Evolutionary conservation across 2,888 invertebrate genomes (phyloP), one percentile per base, ranked within the genome.

Genomic region (Spodoptera littoralis): DNA sequence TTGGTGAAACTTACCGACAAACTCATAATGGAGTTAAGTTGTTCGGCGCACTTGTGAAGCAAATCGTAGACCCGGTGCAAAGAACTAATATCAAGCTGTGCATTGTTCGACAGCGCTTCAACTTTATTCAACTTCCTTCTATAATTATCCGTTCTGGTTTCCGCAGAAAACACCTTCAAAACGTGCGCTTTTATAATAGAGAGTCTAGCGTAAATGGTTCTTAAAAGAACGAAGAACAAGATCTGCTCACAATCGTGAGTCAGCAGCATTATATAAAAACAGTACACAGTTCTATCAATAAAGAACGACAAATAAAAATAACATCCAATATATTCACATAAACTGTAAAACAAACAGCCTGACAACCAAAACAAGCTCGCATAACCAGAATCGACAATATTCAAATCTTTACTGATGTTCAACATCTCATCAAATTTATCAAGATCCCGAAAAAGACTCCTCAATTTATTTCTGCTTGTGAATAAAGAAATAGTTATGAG

Each of bases 1-100:
- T 53, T 59, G 60, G 49, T 60, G 64, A 63, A 72, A 77, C 83
- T 79, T 84, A 93, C 92, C 81, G 90, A 87, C 36, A 91, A 78
- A 79, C 84, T 86, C 87, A 92, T 90, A n/a, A 88, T 73, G 12
- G 81, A 81, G 71, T 90, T 92, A 1, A 92, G 83, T 76, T 88
- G 82, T 50, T 85, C 83, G 2, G 90, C 84, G 71, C 88, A 90
- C 67, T 86, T 86, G 70, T 92, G 87, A 65, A 92, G 78, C 55
- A 85, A 73, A 67, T 91, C 92, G 69, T 92, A 92, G 11, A 83
- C 83, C 68, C 79, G 82, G 64, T 92, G 90, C 63, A 91, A 74
- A 45, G 88, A 82, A 70, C 70, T 83, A 36, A 88, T 82, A 70
- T 89, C 85, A n/a, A 89, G 79, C 46, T 79, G 65, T 11, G 70